Conservation (phyloP, 2,888 invertebrate species). For the Tanypteryx hageni region DNA sequence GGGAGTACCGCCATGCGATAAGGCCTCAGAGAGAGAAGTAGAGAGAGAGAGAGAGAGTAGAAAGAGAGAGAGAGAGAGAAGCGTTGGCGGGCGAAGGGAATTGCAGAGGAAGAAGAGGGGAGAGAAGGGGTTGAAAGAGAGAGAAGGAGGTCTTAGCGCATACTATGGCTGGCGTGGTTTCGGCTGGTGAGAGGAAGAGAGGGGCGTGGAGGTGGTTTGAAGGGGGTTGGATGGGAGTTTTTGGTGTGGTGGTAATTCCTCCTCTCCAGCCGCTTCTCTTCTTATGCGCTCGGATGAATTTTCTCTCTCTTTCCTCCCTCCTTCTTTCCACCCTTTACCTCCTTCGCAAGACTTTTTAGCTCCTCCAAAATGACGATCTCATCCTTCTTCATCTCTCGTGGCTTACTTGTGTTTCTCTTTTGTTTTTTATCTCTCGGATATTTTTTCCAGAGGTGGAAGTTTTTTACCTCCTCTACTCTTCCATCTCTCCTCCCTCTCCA, state of each 20-base stretch:
- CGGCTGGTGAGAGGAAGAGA: background rate
- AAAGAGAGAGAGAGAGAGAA: background rate
- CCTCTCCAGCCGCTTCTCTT: slow-evolving; percentile 24
- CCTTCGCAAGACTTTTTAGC: slow-evolving; percentile 20
- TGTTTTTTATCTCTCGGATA: slow-evolving; percentile 30
- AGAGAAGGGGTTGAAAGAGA: background rate
- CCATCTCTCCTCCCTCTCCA: background rate
- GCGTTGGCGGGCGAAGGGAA: background rate
- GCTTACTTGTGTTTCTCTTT: slow-evolving; percentile 34
- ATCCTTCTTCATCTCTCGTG: background rate
- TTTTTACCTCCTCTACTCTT: slow-evolving; percentile 11
- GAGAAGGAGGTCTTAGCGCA: slow-evolving; percentile 6
- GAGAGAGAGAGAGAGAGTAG: background rate
- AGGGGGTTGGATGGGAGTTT: slow-evolving; percentile 18
- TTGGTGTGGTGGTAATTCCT: slow-evolving; percentile 43
- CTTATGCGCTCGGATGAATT: slow-evolving; percentile 55
- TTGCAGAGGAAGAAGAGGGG: no score
- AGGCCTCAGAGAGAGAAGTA: background rate
- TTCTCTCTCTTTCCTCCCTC: background rate
- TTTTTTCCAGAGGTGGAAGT: background rate
- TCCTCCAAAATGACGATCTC: slow-evolving; percentile 16
- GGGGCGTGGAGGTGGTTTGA: slow-evolving; percentile 25
- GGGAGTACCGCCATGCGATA: background rate
- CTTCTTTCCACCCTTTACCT: no score
- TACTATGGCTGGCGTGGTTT: background rate